Evolutionary conservation across 2,888 invertebrate species (phyloP), one percentile per base, ranked within the genome.

Genomic region (Meta bourneti): DNA sequence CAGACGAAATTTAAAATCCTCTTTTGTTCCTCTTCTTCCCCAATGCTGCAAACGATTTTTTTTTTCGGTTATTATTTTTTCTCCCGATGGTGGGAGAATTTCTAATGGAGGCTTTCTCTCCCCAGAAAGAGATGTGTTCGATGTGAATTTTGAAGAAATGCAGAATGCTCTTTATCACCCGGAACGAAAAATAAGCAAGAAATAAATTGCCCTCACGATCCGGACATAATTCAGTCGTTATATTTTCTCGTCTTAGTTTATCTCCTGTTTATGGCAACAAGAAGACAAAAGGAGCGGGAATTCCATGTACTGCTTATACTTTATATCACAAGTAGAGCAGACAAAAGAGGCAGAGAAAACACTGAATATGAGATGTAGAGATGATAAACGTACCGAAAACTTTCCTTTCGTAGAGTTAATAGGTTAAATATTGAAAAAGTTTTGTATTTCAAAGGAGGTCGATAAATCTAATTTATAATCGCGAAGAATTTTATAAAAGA

Each of bases 1-100:
- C 91, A 87, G 87, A 81, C 82, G 82, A 86, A 91, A 91, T 91
- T 91, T 91, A 91, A 91, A 91, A 91, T 91, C 82, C 61, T 91
- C 82, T 78, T 77, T 91, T 91, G 86, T 87, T 82, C n/a, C 70
- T 52, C 72, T 54, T 61, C 7, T 49, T 34, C 71, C 54, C 34
- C 70, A n/a, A 19, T 51, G n/a, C 74, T 8, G 34, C n/a, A 54
- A 88, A 74, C 74, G 69, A 88, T 81, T 71, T 61, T 51, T 48
- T 77, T 51, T 75, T 72, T 85, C 48, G 34, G 61, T 61, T 9
- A 16, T 8, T 9, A 8, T 8, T 61, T 61, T 61, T 61, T 61
- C 61, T 16, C 51, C 81, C 75, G 79, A 90, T 34, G 51, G 80
- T 61, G 77, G 82, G 79, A 71, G 91, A 91, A 91, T 91, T 91